Evolutionary conservation across 2,888 invertebrate species (phyloP).

Genomic region (Andrena trimmerana): DNA sequence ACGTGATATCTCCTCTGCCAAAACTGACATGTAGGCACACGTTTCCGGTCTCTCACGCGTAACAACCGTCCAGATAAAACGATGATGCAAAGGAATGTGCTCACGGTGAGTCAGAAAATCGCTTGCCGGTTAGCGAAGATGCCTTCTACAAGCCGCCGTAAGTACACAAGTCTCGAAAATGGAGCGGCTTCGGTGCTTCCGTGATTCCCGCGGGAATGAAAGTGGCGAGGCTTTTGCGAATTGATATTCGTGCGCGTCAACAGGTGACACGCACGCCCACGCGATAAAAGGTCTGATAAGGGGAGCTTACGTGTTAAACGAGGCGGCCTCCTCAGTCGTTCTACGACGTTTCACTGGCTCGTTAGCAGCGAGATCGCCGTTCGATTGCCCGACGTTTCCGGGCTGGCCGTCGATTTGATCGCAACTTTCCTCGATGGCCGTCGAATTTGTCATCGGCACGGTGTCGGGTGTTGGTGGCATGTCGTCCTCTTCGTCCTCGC

Average conservation of each 20-base stretch:
- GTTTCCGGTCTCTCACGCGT: too few species aligned
- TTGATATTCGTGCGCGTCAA: background rate
- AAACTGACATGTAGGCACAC: too few species aligned
- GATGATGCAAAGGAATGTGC: too few species aligned
- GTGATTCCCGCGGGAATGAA: background rate
- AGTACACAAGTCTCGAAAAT: background rate
- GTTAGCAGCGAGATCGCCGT: conserved; percentile 39
- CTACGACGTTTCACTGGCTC: conserved; percentile 74
- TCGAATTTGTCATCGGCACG: conserved; percentile 75
- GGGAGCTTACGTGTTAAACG: conserved; percentile 79
- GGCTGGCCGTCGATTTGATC: conserved; percentile 79
- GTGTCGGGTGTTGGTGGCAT: conserved; percentile 82
- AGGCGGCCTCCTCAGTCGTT: conserved; percentile 75
- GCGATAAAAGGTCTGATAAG: conserved; percentile 45
- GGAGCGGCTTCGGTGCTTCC: background rate
- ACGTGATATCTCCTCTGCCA: too few species aligned
- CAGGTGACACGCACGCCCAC: background rate
- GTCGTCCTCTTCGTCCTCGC: conserved; percentile 77
- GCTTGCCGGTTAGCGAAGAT: too few species aligned
- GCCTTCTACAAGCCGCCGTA: background rate
- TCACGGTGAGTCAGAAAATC: too few species aligned
- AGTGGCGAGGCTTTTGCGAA: background rate
- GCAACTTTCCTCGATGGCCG: conserved; percentile 73
- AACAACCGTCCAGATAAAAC: too few species aligned
- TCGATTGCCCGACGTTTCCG: conserved; percentile 59